Evolutionary conservation across 2,113 vertebrate genomes (phyloP), one percentile per base, ranked within the genome.

Genomic region (Engraulis encrasicolus): DNA sequence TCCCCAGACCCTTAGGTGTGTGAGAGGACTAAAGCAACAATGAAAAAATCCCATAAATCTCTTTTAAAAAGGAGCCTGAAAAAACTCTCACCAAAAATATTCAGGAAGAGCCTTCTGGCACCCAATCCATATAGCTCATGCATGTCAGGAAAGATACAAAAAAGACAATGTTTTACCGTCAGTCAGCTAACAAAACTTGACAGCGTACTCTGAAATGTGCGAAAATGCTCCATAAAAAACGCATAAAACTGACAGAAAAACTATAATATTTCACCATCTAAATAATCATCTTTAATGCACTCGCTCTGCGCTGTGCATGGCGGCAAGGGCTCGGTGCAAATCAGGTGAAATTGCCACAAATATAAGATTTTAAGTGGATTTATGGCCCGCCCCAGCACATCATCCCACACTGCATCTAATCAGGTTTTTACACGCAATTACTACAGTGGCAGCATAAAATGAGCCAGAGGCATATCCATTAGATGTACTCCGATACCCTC

Each of bases 351-450:
- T 66, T 66, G 58, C 58, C 54, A 66, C 58, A 74, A 74, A 34
- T 15, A 71, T 15, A 71, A 14, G 40, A 85, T 85, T 88, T 82
- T 80, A 87, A 54, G 61, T 66, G 54, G 80, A 77, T 88, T 91
- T 80, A 74, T 77, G 78, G 83, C 61, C 81, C 79, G 50, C 87
- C 85, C 82, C 82, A 82, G 85, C 81, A 82, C 80, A 23, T n/a
- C n/a, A n/a, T 81, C 27, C 66, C 27, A 87, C 83, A 71, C 50
- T 82, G 83, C 74, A 78, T 90, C 61, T 80, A 58, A 88, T 87
- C 83, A 83, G 37, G 66, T 88, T 86, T 86, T 88, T 85, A 85
- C 81, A 86, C 84, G 87, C 87, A 88, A 86, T 92, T 89, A 91
- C 83, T 83, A 82, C 82, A 52, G 1, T 81, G 78, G 81, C 81